phyloP scores from a whole-genome alignment of 35 echinoderm and acorn worm species.

The Heliocidaris tuberculata region DNA sequence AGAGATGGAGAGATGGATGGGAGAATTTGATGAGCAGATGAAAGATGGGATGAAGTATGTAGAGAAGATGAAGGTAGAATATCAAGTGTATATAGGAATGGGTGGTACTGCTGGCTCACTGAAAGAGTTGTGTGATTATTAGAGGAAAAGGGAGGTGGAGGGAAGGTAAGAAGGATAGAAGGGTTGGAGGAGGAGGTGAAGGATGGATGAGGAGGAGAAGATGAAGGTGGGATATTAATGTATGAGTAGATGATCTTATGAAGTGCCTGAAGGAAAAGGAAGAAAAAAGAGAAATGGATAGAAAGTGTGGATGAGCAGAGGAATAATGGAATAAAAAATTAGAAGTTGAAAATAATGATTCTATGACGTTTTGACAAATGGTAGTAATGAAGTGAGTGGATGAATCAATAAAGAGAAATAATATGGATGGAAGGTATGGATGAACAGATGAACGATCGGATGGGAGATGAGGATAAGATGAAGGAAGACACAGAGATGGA shows the following conservation, averaged over 20 bases:
- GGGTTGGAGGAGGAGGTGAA: background rate
- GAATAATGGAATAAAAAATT: background rate
- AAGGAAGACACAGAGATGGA: background rate
- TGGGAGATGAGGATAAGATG: background rate
- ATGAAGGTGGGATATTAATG: background rate
- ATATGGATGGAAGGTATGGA: background rate
- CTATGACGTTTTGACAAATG: background rate
- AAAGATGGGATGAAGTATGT: background rate
- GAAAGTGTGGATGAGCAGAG: background rate
- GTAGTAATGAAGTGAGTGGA: background rate
- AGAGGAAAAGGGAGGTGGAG: background rate
- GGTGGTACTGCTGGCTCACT: too few species aligned
- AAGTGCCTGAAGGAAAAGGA: background rate
- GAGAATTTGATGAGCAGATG: background rate
- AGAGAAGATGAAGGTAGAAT: background rate
- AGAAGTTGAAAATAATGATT: background rate
- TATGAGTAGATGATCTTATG: background rate
- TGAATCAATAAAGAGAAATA: background rate
- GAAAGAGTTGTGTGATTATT: too few species aligned
- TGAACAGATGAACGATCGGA: background rate
- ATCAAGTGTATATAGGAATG: background rate
- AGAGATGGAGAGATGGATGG: background rate
- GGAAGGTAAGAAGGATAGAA: background rate
- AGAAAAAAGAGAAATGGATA: background rate
- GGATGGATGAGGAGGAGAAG: too few species aligned